These are phyloP conservation scores for Drosophila ogumai DNA, from an alignment of 1,140 invertebrate species.

Conservation along the genomic window DNA sequence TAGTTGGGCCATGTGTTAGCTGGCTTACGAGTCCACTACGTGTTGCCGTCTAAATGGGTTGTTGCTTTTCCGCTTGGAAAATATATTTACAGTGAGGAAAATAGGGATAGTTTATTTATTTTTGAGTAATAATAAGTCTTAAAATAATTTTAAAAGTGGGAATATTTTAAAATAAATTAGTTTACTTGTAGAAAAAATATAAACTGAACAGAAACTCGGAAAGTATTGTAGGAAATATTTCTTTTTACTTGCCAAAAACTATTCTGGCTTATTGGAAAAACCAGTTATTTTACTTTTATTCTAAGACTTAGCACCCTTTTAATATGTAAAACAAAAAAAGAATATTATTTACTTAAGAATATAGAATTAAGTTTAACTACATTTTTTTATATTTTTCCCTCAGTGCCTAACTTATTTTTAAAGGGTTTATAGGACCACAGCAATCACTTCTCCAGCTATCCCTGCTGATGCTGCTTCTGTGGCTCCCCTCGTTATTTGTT, in stretches of 20 bases:
- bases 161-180: no score
- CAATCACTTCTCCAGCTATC: conserved; percentile 37
- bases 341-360: background rate
- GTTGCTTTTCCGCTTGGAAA: background rate
- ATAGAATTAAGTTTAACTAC: no score
- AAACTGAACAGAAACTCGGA: background rate
- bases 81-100: background rate
- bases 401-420: conserved; percentile 24
- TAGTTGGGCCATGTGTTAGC: conserved; percentile 25
- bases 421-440: conserved; percentile 35
- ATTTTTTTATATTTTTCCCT: background rate
- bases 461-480: conserved; percentile 7
- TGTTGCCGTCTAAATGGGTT: conserved; percentile 21
- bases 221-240: no score
- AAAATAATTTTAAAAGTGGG: background rate
- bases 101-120: background rate
- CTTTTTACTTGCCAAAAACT: fast-evolving
- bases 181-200: background rate
- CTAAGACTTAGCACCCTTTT: no score
- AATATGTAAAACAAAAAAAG: no score
- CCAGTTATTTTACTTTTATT: background rate
- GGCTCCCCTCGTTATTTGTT: conserved; percentile 53
- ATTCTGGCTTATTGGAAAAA: fast-evolving
- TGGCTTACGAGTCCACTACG: conserved; percentile 31
- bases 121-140: background rate